These are phyloP conservation scores for Corella eumyota DNA, from an alignment of 23 tunicate genomes.

Conservation along the genomic window DNA sequence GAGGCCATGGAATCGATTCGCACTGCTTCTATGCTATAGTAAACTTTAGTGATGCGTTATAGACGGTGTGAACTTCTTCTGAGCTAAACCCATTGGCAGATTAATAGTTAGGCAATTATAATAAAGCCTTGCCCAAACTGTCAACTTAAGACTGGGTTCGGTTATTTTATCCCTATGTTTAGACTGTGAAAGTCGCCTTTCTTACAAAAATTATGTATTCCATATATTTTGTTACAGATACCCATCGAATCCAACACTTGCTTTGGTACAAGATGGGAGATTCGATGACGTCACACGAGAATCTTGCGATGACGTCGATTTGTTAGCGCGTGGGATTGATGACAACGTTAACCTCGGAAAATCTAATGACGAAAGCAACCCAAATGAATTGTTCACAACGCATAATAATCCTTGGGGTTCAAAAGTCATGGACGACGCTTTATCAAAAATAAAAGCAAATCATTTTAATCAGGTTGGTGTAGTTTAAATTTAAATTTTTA, in stretches of 20 bases:
- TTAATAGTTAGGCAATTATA: too few species aligned
- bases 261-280: background rate
- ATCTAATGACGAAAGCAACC: conserved; percentile 8
- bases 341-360: conserved; percentile 12
- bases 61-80: too few species aligned
- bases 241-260: conserved; percentile 8
- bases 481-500: too few species aligned
- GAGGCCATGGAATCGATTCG: too few species aligned
- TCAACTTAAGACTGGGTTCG: too few species aligned
- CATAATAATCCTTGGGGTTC: conserved; percentile 75
- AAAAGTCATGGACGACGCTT: conserved; percentile 68
- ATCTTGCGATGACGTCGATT: conserved; percentile 19
- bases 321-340: conserved; percentile 15
- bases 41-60: too few species aligned
- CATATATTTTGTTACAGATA: conserved; percentile 6
- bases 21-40: too few species aligned
- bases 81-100: too few species aligned
- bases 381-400: conserved; percentile 2
- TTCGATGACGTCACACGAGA: background rate
- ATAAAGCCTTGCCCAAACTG: background rate
- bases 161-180: too few species aligned
- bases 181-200: too few species aligned
- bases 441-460: conserved; percentile 32
- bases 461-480: too few species aligned
- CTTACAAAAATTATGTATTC: too few species aligned